Evolutionary conservation across 2,113 vertebrate species (phyloP), one percentile per base, ranked within the genome.

Genomic region (Etia nguti): DNA sequence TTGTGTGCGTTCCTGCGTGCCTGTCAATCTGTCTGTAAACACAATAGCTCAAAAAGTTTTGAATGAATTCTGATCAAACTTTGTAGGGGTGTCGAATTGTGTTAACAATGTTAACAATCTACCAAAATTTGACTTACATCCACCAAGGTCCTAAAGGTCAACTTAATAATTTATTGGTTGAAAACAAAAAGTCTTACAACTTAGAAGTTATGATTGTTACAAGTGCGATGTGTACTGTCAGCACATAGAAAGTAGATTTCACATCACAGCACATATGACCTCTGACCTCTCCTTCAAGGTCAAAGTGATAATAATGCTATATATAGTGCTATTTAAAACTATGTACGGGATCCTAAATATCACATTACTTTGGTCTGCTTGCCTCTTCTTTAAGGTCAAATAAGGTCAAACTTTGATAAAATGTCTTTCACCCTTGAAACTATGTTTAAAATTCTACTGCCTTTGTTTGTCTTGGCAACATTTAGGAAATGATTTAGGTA

Each of bases 291-390:
- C 34, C 62, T 68, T 0, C 62, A 38, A 13, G 20, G 62, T 41
- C 20, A 38, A 2, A 22, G 34, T 38, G 62, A 22, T 68, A 38
- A 68, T 2, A 68, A 38, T 68, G 20, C 0, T 22, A 13, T 68
- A 68, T 13, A 8, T 34, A 68, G 38, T n/a, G n/a, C 34, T 68
- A 68, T 68, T 68, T 68, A 2, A 41, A 68, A 38, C 20, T 5
- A 68, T 38, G 20, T 68, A 38, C 22, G 62, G 20, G 62, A 41
- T 68, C 6, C 34, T 38, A 68, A 68, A 38, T 68, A 68, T 22
- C 11, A 22, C 34, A 0, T 68, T 68, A 22, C 62, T 1, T 22
- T 38, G 62, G 38, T 11, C 62, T 0, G 34, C 34, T 38, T 4
- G 6, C 20, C 11, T 68, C 34, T 68, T 68, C 34, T 68, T 38